Base-by-base conservation (phyloP, 1,140 invertebrate genomes). In the Drosophila kepulauana region DNA sequence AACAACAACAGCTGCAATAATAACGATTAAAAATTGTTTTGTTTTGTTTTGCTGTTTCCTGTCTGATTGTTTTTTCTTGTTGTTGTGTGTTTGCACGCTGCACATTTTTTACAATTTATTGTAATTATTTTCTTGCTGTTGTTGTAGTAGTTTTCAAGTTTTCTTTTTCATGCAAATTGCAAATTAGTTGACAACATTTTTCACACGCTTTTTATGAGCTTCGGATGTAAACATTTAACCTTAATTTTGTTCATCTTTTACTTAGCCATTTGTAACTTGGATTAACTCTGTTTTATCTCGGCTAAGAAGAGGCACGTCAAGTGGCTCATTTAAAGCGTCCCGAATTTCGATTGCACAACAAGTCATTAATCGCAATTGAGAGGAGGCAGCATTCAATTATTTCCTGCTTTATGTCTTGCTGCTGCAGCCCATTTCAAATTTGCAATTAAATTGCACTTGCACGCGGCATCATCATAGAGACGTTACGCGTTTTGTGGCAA, bases 221-320 rank as follows among this genome's bases (percentile, higher is more conserved):
- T 87, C 56, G 84, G 84, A 88, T 88, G 85, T 84, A 75, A 73
- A 65, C 75, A 88, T 89, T 88, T 88, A 88, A 88, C 85, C 85
- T 75, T 79, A 88, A 89, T 89, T 89, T 75, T 45, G 13, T 33
- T 11, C 51, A 30, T 33, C 11, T n/a, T 58, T 58, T 45, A 25
- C 2, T 58, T 58, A 7, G 10, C 20, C 20, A 7, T 13, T 51
- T 46, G 2, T 15, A 5, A 6, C 46, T 16, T 16, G 16, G 16
- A 48, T 48, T 25, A 48, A 10, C 13, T 48, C n/a, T 25, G 15
- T 2, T 13, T 43, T 25, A 25, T 25, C 3, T 3, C n/a, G n/a
- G n/a, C 11, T 43, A 8, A 41, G 11, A n/a, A 33, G 10, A 2
- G 33, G 7, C 0, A 38, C 10, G 30, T 38, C 10, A 10, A 10